Evolutionary conservation across 2,113 vertebrate species (phyloP).

Genomic region (Hemichromis elongatus): DNA sequence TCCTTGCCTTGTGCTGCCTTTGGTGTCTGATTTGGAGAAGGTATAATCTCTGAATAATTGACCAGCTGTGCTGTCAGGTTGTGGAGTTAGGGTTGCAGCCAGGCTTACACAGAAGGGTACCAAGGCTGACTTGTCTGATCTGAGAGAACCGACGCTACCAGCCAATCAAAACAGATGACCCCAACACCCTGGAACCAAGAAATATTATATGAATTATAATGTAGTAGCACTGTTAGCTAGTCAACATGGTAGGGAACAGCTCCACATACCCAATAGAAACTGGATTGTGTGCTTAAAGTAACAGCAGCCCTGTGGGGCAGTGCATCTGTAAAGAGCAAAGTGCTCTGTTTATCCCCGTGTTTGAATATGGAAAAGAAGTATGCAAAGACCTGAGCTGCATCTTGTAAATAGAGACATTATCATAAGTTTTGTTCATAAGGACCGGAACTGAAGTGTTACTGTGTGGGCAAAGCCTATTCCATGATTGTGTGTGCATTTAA

Average conservation of each 20-base stretch:
- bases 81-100: constrained; percentile 27
- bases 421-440: background rate
- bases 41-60: constrained; percentile 64
- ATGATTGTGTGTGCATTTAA: background rate
- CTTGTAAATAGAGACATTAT: background rate
- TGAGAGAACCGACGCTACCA: background rate
- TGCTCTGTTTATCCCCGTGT: background rate
- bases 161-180: background rate
- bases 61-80: constrained; percentile 40
- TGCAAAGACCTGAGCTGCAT: constrained; percentile 14
- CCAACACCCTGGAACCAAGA: background rate
- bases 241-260: background rate
- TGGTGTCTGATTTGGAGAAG: constrained; percentile 44
- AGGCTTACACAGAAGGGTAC: background rate
- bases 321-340: background rate
- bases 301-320: background rate
- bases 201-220: background rate
- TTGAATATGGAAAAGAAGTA: constrained; percentile 53
- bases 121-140: constrained; percentile 19
- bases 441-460: background rate
- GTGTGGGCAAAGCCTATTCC: background rate
- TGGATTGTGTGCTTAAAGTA: background rate
- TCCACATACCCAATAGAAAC: background rate
- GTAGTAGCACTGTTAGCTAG: background rate
- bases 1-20: background rate